Evolutionary conservation across 2,113 vertebrate genomes (phyloP), one percentile per base, ranked within the genome.

Genomic region (Cryptotis parvus): DNA sequence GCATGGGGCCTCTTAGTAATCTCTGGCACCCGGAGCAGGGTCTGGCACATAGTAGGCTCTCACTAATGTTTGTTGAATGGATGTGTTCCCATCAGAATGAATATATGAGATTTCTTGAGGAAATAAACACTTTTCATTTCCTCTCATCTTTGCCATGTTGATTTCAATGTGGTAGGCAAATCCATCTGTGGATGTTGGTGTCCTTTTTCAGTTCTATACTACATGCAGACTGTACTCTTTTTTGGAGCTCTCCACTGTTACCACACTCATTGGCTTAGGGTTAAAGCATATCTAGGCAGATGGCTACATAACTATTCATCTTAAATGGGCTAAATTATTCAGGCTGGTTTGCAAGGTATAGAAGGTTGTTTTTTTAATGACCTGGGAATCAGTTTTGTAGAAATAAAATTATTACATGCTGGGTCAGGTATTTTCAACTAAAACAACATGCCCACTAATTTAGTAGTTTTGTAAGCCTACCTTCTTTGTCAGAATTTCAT

Each of bases 221-320:
- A 80, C 27, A n/a, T 74, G 85, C 96, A 96, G 35, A 52, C 83
- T 92, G 69, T 80, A 52, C 72, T 93, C 90, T 61, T 95, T 52
- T 90, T 87, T 61, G 85, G 88, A 77, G 69, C 94, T 41, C 86
- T 95, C 90, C 55, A 92, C 77, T 84, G 63, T 91, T 74, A 29
- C 55, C 94, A 74, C 87, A 81, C 73, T 84, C 80, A 55, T 68
- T 96, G 96, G 95, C 96, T 96, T 84, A 97, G 91, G 96, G 87
- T 95, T 95, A 96, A 96, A 90, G 78, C 94, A 15, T 79, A 90
- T 96, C 82, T 94, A 95, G 96, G 96, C 94, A 97, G 95, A 96
- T 97, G 96, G 96, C 94, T 96, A 77, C 61, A 91, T 79, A 93
- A 49, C 90, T 55, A 76, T 74, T 91, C 4, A 39, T 75, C 83